Conservation (phyloP, 2,888 invertebrate genomes). For the Tinea semifulvella region DNA sequence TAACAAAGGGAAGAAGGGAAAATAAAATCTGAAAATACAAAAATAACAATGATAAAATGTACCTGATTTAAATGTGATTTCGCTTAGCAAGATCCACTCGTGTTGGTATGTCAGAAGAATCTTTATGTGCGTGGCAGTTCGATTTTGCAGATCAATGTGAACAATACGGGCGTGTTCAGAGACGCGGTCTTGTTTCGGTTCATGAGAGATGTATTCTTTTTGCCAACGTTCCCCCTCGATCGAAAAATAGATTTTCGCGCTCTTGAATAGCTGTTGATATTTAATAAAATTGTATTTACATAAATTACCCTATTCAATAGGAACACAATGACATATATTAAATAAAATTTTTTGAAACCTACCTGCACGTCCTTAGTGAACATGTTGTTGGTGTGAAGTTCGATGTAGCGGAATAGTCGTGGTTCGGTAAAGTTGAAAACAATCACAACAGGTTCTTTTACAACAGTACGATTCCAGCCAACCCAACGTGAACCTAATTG, state of each 20-base stretch:
- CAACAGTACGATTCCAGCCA: conserved; percentile 81
- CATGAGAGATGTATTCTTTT: conserved; percentile 70
- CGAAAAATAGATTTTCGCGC: conserved; percentile 80
- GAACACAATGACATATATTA: too few relatives aligned
- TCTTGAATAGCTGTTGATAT: conserved; percentile 74
- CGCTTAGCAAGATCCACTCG: conserved; percentile 90
- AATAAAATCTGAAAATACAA: neutral
- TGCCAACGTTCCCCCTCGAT: conserved; percentile 81
- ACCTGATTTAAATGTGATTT: conserved; percentile 86
- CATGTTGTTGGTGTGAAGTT: conserved; percentile 82
- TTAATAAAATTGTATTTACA: too few relatives aligned
- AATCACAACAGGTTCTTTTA: conserved; percentile 71
- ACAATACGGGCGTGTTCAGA: conserved; percentile 71
- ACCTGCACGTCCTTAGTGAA: conserved; percentile 83
- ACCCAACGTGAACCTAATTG: conserved; percentile 83
- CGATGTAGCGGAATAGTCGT: conserved; percentile 76
- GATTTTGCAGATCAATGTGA: conserved; percentile 76
- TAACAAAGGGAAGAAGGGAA: neutral
- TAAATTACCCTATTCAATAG: too few relatives aligned
- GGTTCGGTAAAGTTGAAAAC: conserved; percentile 83
- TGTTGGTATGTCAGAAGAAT: conserved; percentile 79
- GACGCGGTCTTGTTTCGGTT: conserved; percentile 63
- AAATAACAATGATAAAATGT: conserved; percentile 40
- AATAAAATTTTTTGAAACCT: conserved; percentile 18
- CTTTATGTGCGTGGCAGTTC: conserved; percentile 79